Percentiles rank a stretch among this genome's conserved stretches.
Evolutionary conservation across 2,797 vertebrate genomes (phyloP).

Genomic region (Phoeniculus purpureus): DNA sequence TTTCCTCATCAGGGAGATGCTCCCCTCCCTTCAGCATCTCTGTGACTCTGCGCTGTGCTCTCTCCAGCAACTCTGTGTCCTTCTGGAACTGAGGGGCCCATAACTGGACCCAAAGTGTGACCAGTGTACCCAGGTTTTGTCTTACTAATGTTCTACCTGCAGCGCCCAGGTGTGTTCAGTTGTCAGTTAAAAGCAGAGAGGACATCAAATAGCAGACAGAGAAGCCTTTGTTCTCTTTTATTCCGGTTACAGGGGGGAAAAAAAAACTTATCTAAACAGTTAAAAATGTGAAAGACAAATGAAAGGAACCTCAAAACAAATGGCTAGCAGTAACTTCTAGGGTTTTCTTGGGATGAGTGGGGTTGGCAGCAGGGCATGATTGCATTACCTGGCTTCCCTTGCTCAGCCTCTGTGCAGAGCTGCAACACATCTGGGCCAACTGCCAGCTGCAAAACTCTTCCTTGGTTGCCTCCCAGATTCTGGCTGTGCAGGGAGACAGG

Average conservation of each 20-base stretch:
- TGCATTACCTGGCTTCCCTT: fast-evolving
- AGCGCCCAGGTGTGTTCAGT: background rate
- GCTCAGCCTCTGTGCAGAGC: background rate
- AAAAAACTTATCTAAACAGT: background rate
- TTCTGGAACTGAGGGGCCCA: too few species aligned
- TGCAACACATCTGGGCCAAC: background rate
- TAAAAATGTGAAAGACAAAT: background rate
- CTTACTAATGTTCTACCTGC: background rate
- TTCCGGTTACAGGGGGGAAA: background rate
- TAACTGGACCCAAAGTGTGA: too few species aligned
- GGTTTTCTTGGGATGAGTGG: background rate
- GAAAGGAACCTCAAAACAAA: background rate
- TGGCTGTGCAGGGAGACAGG: background rate
- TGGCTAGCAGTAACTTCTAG: fast-evolving
- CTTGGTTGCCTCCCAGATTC: too few species aligned
- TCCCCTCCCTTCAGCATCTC: too few species aligned
- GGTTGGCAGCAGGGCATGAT: background rate
- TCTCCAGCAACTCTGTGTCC: too few species aligned
- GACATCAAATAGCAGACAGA: background rate
- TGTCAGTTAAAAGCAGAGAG: background rate
- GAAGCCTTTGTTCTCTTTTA: background rate
- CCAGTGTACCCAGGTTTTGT: fast-evolving
- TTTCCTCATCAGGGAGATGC: too few species aligned
- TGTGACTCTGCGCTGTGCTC: too few species aligned
- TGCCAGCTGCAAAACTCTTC: background rate